phyloP scores from a whole-genome alignment of 2,888 invertebrate genomes.

The Drosophila atroscutellata region DNA sequence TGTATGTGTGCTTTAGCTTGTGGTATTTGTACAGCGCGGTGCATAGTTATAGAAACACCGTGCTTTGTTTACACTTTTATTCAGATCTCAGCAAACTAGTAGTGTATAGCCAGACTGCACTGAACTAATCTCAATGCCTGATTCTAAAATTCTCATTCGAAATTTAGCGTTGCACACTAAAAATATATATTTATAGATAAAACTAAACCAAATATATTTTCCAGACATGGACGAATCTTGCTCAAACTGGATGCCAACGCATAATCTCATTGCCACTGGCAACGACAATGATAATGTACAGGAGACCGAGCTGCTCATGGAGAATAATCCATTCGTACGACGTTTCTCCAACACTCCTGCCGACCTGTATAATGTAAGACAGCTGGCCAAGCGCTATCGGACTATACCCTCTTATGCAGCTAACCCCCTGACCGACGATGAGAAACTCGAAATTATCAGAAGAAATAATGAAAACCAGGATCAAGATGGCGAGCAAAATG shows the following conservation, averaged over 20 bases:
- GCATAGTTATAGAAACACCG: constrained; percentile 8
- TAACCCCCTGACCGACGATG: constrained; percentile 51
- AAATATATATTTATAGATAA: neutral
- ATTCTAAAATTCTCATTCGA: constrained; percentile 27
- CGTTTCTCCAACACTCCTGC: constrained; percentile 16
- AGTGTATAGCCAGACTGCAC: neutral
- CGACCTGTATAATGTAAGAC: constrained; percentile 24
- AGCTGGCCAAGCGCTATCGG: constrained; percentile 23
- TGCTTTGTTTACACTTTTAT: neutral
- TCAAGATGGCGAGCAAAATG: neutral
- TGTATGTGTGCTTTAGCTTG: constrained; percentile 12
- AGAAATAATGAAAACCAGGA: constrained; percentile 13
- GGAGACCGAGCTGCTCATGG: constrained; percentile 5
- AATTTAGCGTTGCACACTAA: constrained; percentile 42
- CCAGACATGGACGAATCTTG: constrained; percentile 41
- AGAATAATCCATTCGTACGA: constrained; percentile 3
- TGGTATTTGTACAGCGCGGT: constrained; percentile 14
- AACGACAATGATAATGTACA: constrained; percentile 19
- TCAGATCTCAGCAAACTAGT: neutral
- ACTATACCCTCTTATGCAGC: constrained; percentile 19
- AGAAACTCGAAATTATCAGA: constrained; percentile 43
- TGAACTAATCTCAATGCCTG: neutral
- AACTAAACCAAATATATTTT: constrained; percentile 3
- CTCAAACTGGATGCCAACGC: constrained; percentile 34
- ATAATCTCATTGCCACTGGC: constrained; percentile 11